These are phyloP conservation scores for Cephus runcator DNA, from an alignment of 2,888 invertebrate genomes.

Conservation along the genomic window DNA sequence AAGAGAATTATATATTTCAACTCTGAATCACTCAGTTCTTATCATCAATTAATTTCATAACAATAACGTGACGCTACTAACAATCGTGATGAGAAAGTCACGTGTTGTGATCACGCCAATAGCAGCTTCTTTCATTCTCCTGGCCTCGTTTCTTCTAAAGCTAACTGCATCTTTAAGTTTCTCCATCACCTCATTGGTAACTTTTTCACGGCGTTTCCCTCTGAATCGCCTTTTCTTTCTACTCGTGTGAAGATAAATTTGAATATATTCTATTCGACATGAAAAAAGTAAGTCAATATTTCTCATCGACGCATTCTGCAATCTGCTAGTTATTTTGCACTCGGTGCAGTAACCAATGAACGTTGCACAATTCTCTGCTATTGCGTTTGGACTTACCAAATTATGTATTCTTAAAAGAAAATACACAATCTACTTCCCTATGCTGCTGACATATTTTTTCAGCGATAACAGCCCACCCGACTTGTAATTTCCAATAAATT, in stretches of 20 bases:
- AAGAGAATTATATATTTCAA: too few relatives aligned
- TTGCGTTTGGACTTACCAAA: constrained; percentile 17
- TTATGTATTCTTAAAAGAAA: constrained; percentile 30
- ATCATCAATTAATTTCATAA: too few relatives aligned
- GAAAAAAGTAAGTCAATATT: constrained; percentile 21
- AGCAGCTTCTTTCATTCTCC: constrained; percentile 2
- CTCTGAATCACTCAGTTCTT: too few relatives aligned
- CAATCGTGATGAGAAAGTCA: too few relatives aligned
- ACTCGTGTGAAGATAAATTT: constrained; percentile 9
- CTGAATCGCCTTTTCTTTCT: constrained; percentile 23
- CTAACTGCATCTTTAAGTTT: constrained; percentile 25
- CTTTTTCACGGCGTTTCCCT: constrained; percentile 19
- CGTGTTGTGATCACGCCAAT: too few relatives aligned
- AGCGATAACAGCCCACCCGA: constrained; percentile 22
- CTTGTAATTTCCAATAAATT: constrained; percentile 24
- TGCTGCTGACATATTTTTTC: constrained; percentile 27
- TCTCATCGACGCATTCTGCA: constrained; percentile 17
- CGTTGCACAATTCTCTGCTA: constrained; percentile 20
- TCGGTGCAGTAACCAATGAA: constrained; percentile 26
- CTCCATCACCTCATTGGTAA: constrained; percentile 21
- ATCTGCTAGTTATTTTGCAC: constrained; percentile 20
- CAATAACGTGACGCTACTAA: too few relatives aligned
- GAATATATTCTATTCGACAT: constrained; percentile 23
- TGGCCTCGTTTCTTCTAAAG: constrained; percentile 20
- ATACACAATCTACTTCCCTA: constrained; percentile 14